phyloP scores from a whole-genome alignment of 2,113 vertebrate genomes.

The Colistium nudipinnis region DNA sequence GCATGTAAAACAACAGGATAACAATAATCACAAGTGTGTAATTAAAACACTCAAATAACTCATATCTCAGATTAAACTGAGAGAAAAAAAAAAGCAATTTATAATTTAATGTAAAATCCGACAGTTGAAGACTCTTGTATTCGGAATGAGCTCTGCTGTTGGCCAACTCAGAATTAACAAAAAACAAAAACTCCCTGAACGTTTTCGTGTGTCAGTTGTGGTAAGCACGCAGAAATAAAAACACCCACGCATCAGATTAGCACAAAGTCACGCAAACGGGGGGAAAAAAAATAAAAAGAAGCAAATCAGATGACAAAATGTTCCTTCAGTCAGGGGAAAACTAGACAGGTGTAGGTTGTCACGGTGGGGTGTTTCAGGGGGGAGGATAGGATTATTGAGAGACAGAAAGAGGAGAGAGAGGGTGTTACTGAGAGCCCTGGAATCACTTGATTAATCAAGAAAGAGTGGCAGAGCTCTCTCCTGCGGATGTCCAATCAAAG shows the following conservation, averaged over 20 bases:
- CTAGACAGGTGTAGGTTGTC: conserved; percentile 27
- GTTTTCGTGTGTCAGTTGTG: conserved; percentile 41
- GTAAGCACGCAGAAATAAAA: conserved; percentile 32
- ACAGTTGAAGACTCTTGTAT: conserved; percentile 23
- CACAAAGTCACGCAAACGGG: conserved; percentile 36
- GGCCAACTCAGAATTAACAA: conserved; percentile 1
- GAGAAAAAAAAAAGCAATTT: not conserved
- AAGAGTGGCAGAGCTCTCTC: conserved; percentile 77
- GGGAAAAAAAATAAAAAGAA: not conserved
- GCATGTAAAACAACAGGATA: not conserved
- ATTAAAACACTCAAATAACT: conserved; percentile 25
- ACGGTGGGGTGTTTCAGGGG: conserved; percentile 1
- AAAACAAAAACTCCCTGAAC: conserved; percentile 28
- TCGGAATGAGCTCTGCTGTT: conserved; percentile 38
- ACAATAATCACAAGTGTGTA: conserved; percentile 6
- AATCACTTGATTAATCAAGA: conserved; percentile 85
- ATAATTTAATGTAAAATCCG: not conserved
- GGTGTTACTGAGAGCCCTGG: conserved; percentile 76
- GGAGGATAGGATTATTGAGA: conserved; percentile 55
- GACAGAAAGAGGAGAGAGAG: conserved; percentile 63
- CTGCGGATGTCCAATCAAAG: conserved; percentile 82
- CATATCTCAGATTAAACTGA: conserved; percentile 11
- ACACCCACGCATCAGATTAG: conserved; percentile 59
- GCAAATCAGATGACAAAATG: conserved; percentile 41
- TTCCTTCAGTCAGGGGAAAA: conserved; percentile 13